phyloP scores from a whole-genome alignment of 2,888 invertebrate genomes.

The Pseudoips prasinana region DNA sequence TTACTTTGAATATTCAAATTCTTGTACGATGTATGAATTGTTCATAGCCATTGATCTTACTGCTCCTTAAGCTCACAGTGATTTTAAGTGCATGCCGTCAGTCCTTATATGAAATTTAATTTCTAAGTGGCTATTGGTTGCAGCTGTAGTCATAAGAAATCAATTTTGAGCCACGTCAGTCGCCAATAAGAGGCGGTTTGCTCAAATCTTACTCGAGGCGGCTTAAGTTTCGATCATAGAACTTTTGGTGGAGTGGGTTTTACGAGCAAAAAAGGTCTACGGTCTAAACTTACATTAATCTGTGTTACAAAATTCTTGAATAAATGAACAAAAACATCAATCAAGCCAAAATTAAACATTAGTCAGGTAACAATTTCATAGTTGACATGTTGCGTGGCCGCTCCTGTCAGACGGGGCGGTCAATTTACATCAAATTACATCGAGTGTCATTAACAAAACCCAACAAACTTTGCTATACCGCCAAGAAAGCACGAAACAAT shows the following conservation, averaged over 20 bases:
- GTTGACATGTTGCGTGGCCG: slow-evolving; percentile 77
- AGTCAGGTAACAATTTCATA: slow-evolving; percentile 74
- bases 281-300: slow-evolving; percentile 8
- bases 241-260: no score
- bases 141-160: no score
- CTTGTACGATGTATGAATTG: slow-evolving; percentile 7
- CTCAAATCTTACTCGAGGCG: no score
- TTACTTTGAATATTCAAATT: slow-evolving; percentile 11
- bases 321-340: slow-evolving; percentile 51
- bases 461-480: slow-evolving; percentile 43
- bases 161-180: no score
- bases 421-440: slow-evolving; percentile 78
- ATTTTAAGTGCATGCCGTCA: no score
- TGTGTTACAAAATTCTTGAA: slow-evolving; percentile 9
- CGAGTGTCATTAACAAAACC: slow-evolving; percentile 71
- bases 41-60: no score
- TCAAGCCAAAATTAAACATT: slow-evolving; percentile 54
- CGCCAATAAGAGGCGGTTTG: no score
- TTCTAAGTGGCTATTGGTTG: no score
- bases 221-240: no score
- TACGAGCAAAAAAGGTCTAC: no score
- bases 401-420: slow-evolving; percentile 56
- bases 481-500: slow-evolving; percentile 24
- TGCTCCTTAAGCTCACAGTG: no score
- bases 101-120: no score